Conservation (phyloP, 2,888 invertebrate species). For the Trimorus sp. region DNA sequence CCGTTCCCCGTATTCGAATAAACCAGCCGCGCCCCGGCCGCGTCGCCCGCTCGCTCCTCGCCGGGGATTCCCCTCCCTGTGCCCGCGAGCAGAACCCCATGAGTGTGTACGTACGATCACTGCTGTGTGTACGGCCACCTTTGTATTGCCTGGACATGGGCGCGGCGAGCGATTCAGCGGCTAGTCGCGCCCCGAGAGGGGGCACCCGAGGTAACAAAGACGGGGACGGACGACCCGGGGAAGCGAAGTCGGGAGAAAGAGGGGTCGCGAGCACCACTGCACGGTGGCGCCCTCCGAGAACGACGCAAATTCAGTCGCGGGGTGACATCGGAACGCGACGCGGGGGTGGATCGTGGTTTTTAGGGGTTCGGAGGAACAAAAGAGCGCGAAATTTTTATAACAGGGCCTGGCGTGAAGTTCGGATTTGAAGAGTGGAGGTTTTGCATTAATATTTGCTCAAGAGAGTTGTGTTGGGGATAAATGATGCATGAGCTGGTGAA, state of each 20-base stretch:
- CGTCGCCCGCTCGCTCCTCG: conserved; percentile 36
- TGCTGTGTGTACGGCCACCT: conserved; percentile 42
- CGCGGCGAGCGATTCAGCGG: conserved; percentile 58
- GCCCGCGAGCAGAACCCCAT: conserved; percentile 26
- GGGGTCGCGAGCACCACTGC: conserved; percentile 16
- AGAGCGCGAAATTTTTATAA: too few species aligned
- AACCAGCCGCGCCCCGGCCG: conserved; percentile 65
- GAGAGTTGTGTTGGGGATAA: too few species aligned
- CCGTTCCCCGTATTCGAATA: conserved; percentile 61
- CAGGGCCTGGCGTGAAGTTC: too few species aligned
- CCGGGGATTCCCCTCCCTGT: conserved; percentile 61
- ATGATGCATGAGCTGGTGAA: too few species aligned
- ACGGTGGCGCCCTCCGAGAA: conserved; percentile 43
- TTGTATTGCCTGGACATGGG: conserved; percentile 56
- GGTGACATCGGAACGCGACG: background rate
- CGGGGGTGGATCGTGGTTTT: background rate
- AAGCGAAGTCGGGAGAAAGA: conserved; percentile 8
- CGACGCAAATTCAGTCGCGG: background rate
- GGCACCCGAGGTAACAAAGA: conserved; percentile 40
- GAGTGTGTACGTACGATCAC: conserved; percentile 39
- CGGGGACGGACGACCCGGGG: conserved; percentile 22
- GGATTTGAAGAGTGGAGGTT: too few species aligned
- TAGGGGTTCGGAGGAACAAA: too few species aligned
- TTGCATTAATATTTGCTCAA: too few species aligned
- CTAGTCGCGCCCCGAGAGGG: conserved; percentile 28